phyloP scores from a whole-genome alignment of 35 echinoderm and acorn worm genomes.

The Holothuria glaberrima region DNA sequence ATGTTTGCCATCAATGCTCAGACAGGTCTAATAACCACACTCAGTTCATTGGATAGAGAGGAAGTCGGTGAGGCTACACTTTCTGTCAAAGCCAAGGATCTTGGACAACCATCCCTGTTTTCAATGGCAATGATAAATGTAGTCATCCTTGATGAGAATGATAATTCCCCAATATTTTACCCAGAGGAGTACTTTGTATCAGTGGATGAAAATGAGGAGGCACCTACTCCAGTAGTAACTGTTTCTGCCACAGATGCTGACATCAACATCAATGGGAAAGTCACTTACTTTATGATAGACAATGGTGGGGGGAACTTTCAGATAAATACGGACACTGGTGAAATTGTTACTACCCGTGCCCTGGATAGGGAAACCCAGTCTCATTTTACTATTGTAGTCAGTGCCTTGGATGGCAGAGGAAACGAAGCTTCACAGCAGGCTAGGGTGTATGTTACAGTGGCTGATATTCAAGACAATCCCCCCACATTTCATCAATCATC shows the following conservation, averaged over 20 bases:
- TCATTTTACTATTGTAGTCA: conserved; percentile 70
- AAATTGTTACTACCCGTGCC: conserved; percentile 57
- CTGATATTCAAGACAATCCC: conserved; percentile 88
- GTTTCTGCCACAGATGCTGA: conserved; percentile 70
- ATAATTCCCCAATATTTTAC: conserved; percentile 79
- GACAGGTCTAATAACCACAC: conserved; percentile 62
- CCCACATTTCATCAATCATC: conserved; percentile 63
- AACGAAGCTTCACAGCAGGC: conserved; percentile 13
- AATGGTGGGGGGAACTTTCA: conserved; percentile 50
- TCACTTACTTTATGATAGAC: conserved; percentile 53
- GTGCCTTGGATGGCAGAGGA: conserved; percentile 74
- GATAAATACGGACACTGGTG: conserved; percentile 57
- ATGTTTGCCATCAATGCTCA: conserved; percentile 64
- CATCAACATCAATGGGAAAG: conserved; percentile 26
- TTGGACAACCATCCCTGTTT: conserved; percentile 29
- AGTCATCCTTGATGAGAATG: conserved; percentile 83
- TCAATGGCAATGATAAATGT: conserved; percentile 65
- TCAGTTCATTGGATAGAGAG: conserved; percentile 63
- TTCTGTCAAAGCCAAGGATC: conserved; percentile 65
- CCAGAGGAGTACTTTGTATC: conserved; percentile 57
- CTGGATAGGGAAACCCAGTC: conserved; percentile 82
- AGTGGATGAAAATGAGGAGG: conserved; percentile 60
- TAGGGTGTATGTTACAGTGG: conserved; percentile 65
- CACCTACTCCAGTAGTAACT: conserved; percentile 34
- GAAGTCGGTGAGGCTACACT: conserved; percentile 28